Conservation (phyloP, 2,888 invertebrate genomes). For the Idaea straminata region DNA sequence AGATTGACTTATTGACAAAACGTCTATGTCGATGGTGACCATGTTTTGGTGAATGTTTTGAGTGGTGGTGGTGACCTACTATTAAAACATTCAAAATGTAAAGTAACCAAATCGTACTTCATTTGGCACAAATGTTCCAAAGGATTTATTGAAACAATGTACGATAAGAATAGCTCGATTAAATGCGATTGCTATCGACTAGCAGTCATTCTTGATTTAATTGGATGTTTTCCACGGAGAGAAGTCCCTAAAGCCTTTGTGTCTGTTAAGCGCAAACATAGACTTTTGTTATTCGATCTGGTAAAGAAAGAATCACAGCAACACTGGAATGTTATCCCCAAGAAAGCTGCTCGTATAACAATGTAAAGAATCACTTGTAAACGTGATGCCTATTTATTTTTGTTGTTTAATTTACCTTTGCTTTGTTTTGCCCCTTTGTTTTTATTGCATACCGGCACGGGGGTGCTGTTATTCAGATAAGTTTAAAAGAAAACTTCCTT, state of each 20-base stretch:
- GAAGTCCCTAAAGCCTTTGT: constrained; percentile 22
- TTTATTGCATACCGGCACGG: constrained; percentile 46
- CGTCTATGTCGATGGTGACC: too few relatives aligned
- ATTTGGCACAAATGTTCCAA: background rate
- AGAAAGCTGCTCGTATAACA: constrained; percentile 38
- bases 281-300: constrained; percentile 22
- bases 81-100: background rate
- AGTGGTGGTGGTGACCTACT: too few relatives aligned
- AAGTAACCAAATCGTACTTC: background rate
- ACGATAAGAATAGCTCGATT: constrained; percentile 13
- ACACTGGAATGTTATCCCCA: constrained; percentile 28
- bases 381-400: constrained; percentile 54
- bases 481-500: constrained; percentile 53
- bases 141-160: background rate
- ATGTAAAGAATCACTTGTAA: constrained; percentile 47
- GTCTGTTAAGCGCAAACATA: constrained; percentile 28
- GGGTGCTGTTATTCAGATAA: constrained; percentile 49
- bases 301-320: constrained; percentile 20
- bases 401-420: constrained; percentile 58
- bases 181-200: constrained; percentile 16
- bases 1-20: too few relatives aligned
- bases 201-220: constrained; percentile 30
- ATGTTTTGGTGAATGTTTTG: too few relatives aligned
- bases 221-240: constrained; percentile 29
- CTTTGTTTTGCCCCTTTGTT: constrained; percentile 50